Conservation (phyloP, 2,113 vertebrate genomes). For the Lanius collurio region DNA sequence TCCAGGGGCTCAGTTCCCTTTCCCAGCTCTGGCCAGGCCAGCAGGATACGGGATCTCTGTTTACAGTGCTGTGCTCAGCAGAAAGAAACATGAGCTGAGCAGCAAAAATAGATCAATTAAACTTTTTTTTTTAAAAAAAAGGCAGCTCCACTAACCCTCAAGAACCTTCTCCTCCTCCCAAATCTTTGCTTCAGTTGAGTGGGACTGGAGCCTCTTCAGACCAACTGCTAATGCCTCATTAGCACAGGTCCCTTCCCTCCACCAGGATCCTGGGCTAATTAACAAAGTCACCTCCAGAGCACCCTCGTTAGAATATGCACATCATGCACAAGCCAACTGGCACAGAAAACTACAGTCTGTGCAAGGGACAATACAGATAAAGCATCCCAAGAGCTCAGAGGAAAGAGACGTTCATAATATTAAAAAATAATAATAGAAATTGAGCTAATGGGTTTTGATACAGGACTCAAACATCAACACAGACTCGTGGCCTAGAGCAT, state of each 20-base stretch:
- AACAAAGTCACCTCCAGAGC: not conserved
- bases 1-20: not conserved
- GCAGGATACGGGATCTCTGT: not conserved
- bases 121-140: not conserved
- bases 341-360: not conserved
- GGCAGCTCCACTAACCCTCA: not conserved
- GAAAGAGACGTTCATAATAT: not conserved
- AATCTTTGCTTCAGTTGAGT: not conserved
- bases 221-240: not conserved
- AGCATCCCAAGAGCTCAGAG: not conserved
- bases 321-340: not conserved
- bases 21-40: not conserved
- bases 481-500: fast-evolving
- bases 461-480: not conserved
- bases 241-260: not conserved
- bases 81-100: not conserved
- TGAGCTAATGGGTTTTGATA: not conserved
- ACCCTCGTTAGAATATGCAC: fast-evolving
- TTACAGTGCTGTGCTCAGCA: not conserved
- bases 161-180: not conserved
- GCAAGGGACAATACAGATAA: not conserved
- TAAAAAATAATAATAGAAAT: not conserved
- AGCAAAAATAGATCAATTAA: not conserved
- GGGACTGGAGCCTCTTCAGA: not conserved
- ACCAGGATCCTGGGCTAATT: not conserved